Conservation (phyloP, 2,888 invertebrate species). For the Leptopilina syphax region DNA sequence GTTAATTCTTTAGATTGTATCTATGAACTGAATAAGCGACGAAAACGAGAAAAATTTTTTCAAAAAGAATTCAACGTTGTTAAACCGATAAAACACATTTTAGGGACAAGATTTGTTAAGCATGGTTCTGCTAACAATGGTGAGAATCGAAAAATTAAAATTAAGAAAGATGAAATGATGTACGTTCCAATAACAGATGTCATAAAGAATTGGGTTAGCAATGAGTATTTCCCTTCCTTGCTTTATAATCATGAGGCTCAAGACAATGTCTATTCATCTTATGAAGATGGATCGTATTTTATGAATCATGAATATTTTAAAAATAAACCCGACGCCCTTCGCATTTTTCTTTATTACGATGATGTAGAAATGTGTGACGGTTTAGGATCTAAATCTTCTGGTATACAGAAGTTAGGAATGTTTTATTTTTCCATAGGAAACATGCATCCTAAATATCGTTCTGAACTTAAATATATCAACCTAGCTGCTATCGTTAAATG, state of each 20-base stretch:
- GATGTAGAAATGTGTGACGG: neutral
- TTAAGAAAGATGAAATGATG: neutral
- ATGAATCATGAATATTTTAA: neutral
- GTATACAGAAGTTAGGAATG: neutral
- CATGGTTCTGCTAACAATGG: neutral
- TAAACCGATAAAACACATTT: neutral
- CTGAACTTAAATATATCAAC: conserved; percentile 27
- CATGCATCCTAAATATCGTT: conserved; percentile 19
- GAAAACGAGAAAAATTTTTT: neutral
- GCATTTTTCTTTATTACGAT: neutral
- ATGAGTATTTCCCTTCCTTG: neutral
- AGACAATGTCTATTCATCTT: neutral
- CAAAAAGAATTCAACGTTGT: neutral
- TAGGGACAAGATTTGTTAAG: neutral
- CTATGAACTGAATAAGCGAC: neutral
- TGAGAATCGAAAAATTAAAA: neutral
- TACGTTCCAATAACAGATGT: neutral
- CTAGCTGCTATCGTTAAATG: conserved; percentile 18
- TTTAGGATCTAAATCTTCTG: neutral
- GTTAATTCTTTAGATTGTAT: neutral
- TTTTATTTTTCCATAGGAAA: neutral
- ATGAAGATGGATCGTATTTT: neutral
- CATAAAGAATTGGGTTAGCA: neutral
- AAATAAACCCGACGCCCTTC: neutral
- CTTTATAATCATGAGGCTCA: neutral